Percentiles rank a stretch among this genome's conserved stretches.
These are phyloP conservation scores for Calidris pygmaea DNA, from an alignment of 2,113 vertebrate species.

Conservation along the genomic window DNA sequence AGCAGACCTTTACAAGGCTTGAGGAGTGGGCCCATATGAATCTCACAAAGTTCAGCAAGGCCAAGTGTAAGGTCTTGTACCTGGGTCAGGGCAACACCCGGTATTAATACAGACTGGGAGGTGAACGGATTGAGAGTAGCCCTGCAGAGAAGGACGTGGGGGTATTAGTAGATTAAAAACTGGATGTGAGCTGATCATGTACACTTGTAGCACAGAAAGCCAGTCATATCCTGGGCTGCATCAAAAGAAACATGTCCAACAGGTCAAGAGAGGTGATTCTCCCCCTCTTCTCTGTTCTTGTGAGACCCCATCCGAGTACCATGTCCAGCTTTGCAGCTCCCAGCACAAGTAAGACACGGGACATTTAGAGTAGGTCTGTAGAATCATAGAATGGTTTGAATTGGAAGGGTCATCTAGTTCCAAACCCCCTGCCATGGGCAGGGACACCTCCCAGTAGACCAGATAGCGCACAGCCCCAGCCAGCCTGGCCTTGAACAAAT, in stretches of 20 bases:
- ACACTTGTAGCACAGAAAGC: not conserved
- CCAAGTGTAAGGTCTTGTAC: not conserved
- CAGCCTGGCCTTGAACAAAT: too few species aligned
- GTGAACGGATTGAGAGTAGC: not conserved
- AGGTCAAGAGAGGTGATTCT: not conserved
- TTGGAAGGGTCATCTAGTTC: too few species aligned
- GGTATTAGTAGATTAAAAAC: not conserved
- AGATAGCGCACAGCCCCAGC: too few species aligned
- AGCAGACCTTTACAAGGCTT: not conserved
- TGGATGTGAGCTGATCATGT: rapidly evolving
- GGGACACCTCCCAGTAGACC: too few species aligned
- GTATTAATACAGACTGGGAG: not conserved
- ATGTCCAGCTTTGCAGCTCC: not conserved
- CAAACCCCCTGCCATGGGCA: too few species aligned
- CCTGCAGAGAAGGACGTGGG: not conserved
- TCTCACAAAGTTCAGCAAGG: not conserved
- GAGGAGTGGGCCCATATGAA: not conserved
- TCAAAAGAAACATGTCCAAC: not conserved
- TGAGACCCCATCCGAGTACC: not conserved
- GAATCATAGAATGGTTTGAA: too few species aligned
- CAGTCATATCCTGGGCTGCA: rapidly evolving
- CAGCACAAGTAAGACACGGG: not conserved
- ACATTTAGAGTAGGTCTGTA: too few species aligned
- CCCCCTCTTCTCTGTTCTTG: rapidly evolving
- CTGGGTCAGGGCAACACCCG: not conserved